Base-by-base conservation (phyloP, 2,113 vertebrate genomes). In the Cnemophilus loriae region DNA sequence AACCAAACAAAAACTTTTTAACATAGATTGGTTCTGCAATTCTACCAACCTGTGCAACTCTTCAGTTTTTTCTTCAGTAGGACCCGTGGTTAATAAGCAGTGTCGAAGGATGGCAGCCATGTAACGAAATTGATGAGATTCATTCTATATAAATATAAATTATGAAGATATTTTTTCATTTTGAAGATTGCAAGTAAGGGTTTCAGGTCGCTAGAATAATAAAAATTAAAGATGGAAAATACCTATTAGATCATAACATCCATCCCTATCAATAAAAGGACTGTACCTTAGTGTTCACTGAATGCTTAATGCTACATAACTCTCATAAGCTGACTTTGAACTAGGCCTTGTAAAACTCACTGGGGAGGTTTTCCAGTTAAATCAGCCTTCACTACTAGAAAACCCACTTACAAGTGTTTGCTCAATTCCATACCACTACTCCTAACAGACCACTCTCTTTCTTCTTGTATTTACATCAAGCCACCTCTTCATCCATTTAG, bases 31-130 rank as follows among this genome's bases (percentile, higher is more conserved):
- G 41, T 53, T 86, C 56, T 92, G 35, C 65, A 95, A 28, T 83
- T 94, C 50, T 65, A 98, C 98, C 77, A 91, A 99, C 99, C 99
- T 99, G 98, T 99, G 99, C 60, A 98, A 97, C 95, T 99, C 99
- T 95, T 99, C 99, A 1, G 99, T 99, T 98, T 99, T 99, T 61
- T 99, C 99, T 97, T 99, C 99, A 16, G 98, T 98, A 92, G 99
- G 99, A 61, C 99, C 98, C 97, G 89, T 98, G 42, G 99, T 98
- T 98, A 99, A 98, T 98, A 99, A 98, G 96, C 99, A 98, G 95
- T 99, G 99, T 94, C 99, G 98, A 94, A 99, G 98, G 97, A 99
- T 98, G 97, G 99, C 99, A 90, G 98, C 97, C 77, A 99, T 98
- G 90, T 99, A 98, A 85, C 99, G 98, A 96, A 99, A 98, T 97